These are phyloP conservation scores for Microtus pennsylvanicus DNA, from an alignment of 2,113 vertebrate genomes.

Conservation along the genomic window DNA sequence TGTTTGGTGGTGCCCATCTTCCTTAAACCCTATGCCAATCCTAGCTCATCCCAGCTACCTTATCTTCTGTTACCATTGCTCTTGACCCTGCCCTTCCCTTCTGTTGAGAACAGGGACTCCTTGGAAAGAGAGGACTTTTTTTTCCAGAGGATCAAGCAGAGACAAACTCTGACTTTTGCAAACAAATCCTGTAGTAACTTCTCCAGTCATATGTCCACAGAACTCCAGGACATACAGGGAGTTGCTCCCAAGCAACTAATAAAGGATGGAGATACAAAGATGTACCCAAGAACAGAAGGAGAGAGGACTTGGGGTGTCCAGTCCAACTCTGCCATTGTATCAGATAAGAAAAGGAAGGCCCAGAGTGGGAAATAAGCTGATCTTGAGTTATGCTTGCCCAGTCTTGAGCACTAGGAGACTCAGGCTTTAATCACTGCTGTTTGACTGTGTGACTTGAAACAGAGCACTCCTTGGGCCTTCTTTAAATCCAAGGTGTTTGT, in stretches of 20 bases:
- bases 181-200: background rate
- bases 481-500: background rate
- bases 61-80: background rate
- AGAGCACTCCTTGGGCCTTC: background rate
- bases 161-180: background rate
- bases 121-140: background rate
- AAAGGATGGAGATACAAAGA: background rate
- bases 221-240: background rate
- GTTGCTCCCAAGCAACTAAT: background rate
- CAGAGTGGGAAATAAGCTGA: background rate
- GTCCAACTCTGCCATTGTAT: background rate
- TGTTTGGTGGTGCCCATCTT: background rate
- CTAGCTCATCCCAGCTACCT: background rate
- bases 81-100: background rate
- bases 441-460: background rate
- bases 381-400: background rate
- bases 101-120: background rate
- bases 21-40: background rate
- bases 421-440: background rate
- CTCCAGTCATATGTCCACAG: background rate
- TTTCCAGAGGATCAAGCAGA: background rate
- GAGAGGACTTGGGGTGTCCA: background rate
- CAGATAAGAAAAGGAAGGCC: slow-evolving; percentile 36
- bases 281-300: background rate
- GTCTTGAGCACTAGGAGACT: background rate